These are phyloP conservation scores for Lomographa bimaculata DNA, from an alignment of 2,888 invertebrate genomes.

Conservation along the genomic window DNA sequence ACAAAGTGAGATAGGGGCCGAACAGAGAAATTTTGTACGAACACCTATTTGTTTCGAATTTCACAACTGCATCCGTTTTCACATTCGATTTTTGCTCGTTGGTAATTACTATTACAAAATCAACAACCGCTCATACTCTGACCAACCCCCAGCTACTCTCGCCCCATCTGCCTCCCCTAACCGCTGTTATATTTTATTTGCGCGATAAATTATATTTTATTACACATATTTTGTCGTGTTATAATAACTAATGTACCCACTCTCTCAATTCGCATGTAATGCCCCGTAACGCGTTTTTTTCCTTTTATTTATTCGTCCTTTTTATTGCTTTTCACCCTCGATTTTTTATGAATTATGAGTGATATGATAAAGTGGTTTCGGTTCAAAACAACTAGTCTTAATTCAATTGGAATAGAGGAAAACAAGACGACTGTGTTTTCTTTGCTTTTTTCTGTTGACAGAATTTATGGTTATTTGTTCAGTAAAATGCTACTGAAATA, in stretches of 20 bases:
- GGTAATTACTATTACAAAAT: too few species aligned
- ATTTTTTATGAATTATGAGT: slow-evolving; percentile 45
- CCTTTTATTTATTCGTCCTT: slow-evolving; percentile 68
- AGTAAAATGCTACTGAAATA: too few species aligned
- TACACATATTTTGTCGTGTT: slow-evolving; percentile 85
- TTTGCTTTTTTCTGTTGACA: not conserved
- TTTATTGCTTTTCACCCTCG: slow-evolving; percentile 63
- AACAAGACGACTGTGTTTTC: not conserved
- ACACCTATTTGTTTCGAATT: too few species aligned
- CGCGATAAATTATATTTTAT: slow-evolving; percentile 83
- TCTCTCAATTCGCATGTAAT: slow-evolving; percentile 81
- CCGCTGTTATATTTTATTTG: slow-evolving; percentile 84
- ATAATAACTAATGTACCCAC: slow-evolving; percentile 84
- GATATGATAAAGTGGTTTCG: slow-evolving; percentile 37
- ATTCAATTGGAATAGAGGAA: slow-evolving; percentile 9
- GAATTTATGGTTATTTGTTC: too few species aligned
- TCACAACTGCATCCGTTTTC: too few species aligned
- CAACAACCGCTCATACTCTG: slow-evolving; percentile 24
- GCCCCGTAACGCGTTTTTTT: slow-evolving; percentile 70
- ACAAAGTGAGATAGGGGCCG: too few species aligned
- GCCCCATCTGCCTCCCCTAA: slow-evolving; percentile 82
- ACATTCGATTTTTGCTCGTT: too few species aligned
- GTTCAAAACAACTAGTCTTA: slow-evolving; percentile 10
- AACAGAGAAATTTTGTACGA: too few species aligned
- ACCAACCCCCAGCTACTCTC: slow-evolving; percentile 44